Evolutionary conservation across 1,140 invertebrate species (phyloP), one percentile per base, ranked within the genome.

Genomic region (Ptiloglossa arizonensis): DNA sequence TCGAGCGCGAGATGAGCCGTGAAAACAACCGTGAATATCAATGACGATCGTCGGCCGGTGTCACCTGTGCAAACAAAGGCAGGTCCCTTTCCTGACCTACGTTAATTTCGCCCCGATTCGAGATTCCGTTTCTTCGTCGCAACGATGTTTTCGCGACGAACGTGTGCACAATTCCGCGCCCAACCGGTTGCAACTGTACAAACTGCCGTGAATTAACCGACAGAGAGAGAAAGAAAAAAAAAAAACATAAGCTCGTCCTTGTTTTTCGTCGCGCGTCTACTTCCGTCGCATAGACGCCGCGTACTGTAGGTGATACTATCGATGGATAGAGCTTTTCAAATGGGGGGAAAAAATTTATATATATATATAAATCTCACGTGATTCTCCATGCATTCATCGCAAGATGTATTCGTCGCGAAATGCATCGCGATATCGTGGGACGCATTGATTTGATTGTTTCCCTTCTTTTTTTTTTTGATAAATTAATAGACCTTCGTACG

Each of bases 221-320:
- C 13, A 74, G 82, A 69, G n/a, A n/a, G n/a, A n/a, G n/a, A n/a
- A n/a, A n/a, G n/a, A n/a, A n/a, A n/a, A n/a, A n/a, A n/a, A n/a
- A 74, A 73, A 72, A 87, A 86, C 77, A 79, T 82, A 81, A 82
- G 62, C 64, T 75, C 74, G 83, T 81, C 73, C 87, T 84, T 89
- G 87, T 89, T 88, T 89, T 82, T 84, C 78, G 73, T n/a, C 41
- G 2, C 11, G 86, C 75, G 86, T 90, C 87, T 89, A 86, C 77
- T 64, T 77, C 68, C 62, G 38, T 54, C 32, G 29, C 57, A 8
- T 62, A n/a, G 17, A 32, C 48, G 57, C 41, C 9, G 11, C 41
- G 41, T 13, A 41, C 41, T 6, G 32, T 6, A 41, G 13, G 8
- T 2, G 41, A 41, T 41, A n/a, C 13, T 41, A 2, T 13, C 41